A percentile compares a stretch with the other conserved stretches of the same genome.
These are phyloP conservation scores for Phalanger gymnotis DNA, from an alignment of 2,797 vertebrate genomes.

Conservation along the genomic window DNA sequence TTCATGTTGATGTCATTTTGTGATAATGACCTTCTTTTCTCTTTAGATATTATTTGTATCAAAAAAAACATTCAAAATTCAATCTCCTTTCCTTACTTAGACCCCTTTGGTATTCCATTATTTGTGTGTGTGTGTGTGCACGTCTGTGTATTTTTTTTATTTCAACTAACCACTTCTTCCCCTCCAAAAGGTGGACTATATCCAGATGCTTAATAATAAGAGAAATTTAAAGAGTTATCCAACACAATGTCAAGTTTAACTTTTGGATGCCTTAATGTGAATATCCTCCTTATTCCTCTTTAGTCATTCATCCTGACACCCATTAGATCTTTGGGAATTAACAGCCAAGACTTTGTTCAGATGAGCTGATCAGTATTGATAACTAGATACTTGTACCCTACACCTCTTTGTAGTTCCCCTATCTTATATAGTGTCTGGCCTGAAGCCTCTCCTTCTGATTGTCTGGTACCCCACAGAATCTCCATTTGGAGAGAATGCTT, in stretches of 20 bases:
- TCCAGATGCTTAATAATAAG: background rate
- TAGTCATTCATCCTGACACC: background rate
- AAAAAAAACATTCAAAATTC: background rate
- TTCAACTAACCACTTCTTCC: background rate
- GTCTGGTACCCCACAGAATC: background rate
- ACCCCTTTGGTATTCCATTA: background rate
- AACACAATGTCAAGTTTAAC: fast-evolving
- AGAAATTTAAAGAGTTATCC: background rate
- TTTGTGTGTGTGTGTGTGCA: background rate
- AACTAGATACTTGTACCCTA: background rate
- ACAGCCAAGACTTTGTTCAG: background rate
- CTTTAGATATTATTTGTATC: background rate
- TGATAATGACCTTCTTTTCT: fast-evolving
- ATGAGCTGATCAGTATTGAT: background rate
- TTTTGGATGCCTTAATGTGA: background rate
- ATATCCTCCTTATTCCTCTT: background rate
- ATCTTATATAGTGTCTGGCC: background rate
- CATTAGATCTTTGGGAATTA: background rate
- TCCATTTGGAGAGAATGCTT: background rate
- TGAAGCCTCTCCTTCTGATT: background rate
- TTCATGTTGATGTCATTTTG: background rate
- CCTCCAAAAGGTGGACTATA: background rate
- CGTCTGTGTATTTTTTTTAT: background rate
- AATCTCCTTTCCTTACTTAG: background rate
- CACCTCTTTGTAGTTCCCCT: no score